Conservation (phyloP, 2,113 vertebrate genomes). For the Fulmarus glacialis region DNA sequence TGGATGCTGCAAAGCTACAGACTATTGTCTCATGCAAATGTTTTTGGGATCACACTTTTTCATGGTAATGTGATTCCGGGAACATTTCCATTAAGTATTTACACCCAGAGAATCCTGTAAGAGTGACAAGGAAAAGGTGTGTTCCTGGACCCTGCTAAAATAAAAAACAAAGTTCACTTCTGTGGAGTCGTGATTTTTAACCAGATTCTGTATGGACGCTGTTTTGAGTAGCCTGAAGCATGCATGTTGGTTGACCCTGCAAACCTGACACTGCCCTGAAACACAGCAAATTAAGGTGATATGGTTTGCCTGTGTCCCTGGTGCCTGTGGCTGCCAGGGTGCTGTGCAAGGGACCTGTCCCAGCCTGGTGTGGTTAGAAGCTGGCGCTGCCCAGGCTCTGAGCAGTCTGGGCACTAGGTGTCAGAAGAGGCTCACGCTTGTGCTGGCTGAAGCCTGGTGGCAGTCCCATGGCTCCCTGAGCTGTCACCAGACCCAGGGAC, state of each 20-base stretch:
- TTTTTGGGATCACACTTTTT: slow-evolving; percentile 4
- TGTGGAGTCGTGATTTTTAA: not conserved
- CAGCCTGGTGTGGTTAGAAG: fast-evolving
- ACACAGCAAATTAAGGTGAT: fast-evolving
- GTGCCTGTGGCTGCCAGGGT: not conserved
- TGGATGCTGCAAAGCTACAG: slow-evolving; percentile 53
- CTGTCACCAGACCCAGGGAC: not conserved
- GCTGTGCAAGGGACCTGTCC: not conserved
- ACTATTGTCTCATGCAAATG: slow-evolving; percentile 44
- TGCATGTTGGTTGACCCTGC: not conserved
- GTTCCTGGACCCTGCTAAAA: not conserved
- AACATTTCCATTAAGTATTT: slow-evolving; percentile 41
- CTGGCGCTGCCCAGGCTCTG: not conserved
- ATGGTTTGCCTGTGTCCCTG: not conserved
- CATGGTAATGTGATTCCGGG: not conserved
- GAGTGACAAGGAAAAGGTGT: not conserved
- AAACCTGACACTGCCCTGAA: not conserved
- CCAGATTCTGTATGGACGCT: fast-evolving
- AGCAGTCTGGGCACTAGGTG: slow-evolving; percentile 28
- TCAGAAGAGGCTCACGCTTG: not conserved
- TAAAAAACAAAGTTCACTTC: not conserved
- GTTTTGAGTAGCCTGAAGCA: not conserved
- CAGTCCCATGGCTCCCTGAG: too few relatives aligned
- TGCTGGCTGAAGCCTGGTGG: not conserved
- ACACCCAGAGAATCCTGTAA: not conserved